Conservation (phyloP, 2,113 vertebrate genomes). For the Alaudala cheleensis region DNA sequence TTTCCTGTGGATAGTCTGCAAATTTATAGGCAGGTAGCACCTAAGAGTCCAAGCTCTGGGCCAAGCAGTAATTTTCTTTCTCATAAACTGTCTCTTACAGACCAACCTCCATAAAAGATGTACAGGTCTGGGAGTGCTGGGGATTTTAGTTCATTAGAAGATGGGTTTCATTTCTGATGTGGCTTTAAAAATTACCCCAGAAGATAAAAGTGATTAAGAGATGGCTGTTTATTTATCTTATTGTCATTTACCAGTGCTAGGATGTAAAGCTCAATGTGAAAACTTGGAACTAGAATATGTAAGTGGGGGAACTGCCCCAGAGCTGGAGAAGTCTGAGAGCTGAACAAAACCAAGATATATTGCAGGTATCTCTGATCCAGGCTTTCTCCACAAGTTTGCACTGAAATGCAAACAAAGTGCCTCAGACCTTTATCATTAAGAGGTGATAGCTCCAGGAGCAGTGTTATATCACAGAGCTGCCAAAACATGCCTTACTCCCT, state of each 20-base stretch:
- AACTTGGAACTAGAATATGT: neutral
- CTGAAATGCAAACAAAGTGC: neutral
- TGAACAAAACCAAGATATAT: neutral
- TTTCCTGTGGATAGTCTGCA: neutral
- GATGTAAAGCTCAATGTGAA: neutral
- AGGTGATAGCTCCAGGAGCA: neutral
- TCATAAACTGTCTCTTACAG: neutral
- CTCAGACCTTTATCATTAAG: neutral
- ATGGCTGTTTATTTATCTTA: neutral
- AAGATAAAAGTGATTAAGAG: neutral
- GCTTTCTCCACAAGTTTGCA: neutral
- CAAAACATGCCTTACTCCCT: neutral
- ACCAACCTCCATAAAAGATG: neutral
- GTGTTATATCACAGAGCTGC: neutral
- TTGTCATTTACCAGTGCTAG: neutral
- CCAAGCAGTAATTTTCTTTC: constrained; percentile 12
- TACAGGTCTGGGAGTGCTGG: neutral
- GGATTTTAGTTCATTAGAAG: neutral
- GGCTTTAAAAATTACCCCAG: neutral
- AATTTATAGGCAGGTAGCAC: neutral
- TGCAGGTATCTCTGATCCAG: neutral
- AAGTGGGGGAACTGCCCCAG: neutral
- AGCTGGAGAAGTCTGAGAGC: neutral
- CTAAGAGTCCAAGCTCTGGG: neutral
- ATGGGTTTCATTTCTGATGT: neutral